Conservation (phyloP, 2,113 vertebrate species). For the Callaeas wilsoni region DNA sequence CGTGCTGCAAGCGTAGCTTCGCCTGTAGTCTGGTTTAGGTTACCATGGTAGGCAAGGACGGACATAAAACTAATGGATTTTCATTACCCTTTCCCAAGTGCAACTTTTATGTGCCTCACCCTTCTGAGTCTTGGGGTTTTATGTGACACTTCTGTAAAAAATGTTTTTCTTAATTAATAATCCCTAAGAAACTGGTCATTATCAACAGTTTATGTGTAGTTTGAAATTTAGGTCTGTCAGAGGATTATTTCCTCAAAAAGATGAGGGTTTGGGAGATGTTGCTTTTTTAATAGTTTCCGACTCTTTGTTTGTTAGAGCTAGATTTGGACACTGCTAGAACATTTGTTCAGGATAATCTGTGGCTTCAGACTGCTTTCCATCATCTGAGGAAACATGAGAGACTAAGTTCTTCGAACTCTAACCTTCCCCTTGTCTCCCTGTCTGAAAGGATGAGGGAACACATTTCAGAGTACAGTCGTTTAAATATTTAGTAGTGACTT, state of each 20-base stretch:
- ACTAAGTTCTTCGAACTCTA: not conserved
- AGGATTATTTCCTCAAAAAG: not conserved
- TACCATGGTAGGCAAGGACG: not conserved
- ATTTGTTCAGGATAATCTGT: not conserved
- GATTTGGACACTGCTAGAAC: not conserved
- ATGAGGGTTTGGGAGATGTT: too few species aligned
- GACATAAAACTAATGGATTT: not conserved
- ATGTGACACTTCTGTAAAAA: not conserved
- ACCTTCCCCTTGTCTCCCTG: not conserved
- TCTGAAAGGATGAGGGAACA: not conserved
- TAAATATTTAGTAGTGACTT: not conserved
- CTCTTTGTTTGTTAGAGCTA: not conserved
- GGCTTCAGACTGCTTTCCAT: not conserved
- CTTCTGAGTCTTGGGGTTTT: not conserved
- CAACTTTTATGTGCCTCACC: not conserved
- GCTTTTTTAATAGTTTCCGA: not conserved
- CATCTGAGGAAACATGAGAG: not conserved
- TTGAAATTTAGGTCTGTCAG: not conserved
- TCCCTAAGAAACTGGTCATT: not conserved
- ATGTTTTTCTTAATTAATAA: not conserved
- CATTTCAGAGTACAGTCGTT: not conserved
- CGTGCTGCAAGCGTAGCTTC: fast-evolving
- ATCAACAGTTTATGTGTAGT: not conserved
- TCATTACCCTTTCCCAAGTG: not conserved
- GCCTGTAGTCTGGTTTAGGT: not conserved